Conservation (phyloP, 2,113 vertebrate species). For the Taurulus bubalis region DNA sequence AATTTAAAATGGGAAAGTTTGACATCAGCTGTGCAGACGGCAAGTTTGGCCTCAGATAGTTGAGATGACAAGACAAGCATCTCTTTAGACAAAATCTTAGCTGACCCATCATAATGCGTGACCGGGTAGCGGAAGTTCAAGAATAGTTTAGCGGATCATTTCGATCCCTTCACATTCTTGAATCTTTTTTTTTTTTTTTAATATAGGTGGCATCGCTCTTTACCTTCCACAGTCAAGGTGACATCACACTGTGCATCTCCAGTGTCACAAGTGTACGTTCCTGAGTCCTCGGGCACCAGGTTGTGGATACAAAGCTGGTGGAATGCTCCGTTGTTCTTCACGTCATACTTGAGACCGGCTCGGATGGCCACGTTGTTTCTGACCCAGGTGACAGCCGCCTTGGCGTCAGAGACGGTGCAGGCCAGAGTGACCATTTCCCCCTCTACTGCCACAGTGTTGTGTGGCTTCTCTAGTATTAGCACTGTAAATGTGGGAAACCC, state of each 20-base stretch:
- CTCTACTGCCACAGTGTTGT: slow-evolving; percentile 79
- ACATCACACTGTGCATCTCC: slow-evolving; percentile 85
- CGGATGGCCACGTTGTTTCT: slow-evolving; percentile 67
- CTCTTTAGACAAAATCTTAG: slow-evolving; percentile 13
- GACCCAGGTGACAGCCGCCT: slow-evolving; percentile 71
- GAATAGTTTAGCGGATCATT: slow-evolving; percentile 37
- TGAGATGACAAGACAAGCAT: slow-evolving; percentile 24
- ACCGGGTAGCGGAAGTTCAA: slow-evolving; percentile 36
- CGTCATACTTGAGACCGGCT: slow-evolving; percentile 77
- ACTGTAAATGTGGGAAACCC: slow-evolving; percentile 77
- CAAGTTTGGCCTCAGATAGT: slow-evolving; percentile 6
- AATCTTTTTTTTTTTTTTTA: slow-evolving; percentile 9
- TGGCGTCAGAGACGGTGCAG: slow-evolving; percentile 86
- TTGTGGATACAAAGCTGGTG: slow-evolving; percentile 81
- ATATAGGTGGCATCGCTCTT: slow-evolving; percentile 31
- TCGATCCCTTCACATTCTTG: slow-evolving; percentile 40
- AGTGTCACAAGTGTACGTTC: slow-evolving; percentile 83
- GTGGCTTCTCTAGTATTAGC: slow-evolving; percentile 80
- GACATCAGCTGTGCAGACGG: slow-evolving; percentile 24
- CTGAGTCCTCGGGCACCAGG: slow-evolving; percentile 80
- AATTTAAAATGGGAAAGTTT: slow-evolving; percentile 56
- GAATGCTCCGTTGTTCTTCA: slow-evolving; percentile 68
- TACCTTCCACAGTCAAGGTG: slow-evolving; percentile 87
- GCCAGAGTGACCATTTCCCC: slow-evolving; percentile 81
- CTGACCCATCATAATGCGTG: slow-evolving; percentile 24